Evolutionary conservation across 1,140 invertebrate genomes (phyloP).

Genomic region (Eueides isabella): DNA sequence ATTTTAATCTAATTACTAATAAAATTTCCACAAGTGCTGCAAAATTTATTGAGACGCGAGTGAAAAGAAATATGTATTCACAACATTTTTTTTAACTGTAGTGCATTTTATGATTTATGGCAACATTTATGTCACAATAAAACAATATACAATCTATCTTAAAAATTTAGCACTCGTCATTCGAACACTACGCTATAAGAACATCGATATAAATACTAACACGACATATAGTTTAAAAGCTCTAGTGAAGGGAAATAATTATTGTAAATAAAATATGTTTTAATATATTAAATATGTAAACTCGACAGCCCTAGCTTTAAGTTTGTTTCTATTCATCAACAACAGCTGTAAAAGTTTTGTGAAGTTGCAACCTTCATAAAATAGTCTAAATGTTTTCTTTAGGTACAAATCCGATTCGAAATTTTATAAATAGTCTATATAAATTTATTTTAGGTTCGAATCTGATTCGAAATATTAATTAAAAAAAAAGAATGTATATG

Average conservation of each 20-base stretch:
- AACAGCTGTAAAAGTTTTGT: no score
- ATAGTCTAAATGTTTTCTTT: no score
- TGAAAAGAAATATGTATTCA: not conserved
- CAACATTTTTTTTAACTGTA: not conserved
- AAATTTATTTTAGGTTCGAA: no score
- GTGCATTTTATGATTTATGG: conserved; percentile 2
- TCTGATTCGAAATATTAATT: not conserved
- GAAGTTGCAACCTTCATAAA: no score
- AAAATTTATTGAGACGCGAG: not conserved
- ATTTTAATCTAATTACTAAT: not conserved
- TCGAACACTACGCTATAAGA: conserved; percentile 43
- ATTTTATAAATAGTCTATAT: no score
- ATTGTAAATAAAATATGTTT: not conserved
- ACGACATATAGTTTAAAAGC: conserved; percentile 34
- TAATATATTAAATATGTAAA: not conserved
- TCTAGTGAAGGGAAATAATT: conserved; percentile 18
- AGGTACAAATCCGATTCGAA: no score
- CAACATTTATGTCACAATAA: not conserved
- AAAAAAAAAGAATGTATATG: no score
- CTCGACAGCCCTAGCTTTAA: no score
- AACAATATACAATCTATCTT: not conserved
- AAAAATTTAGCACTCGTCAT: not conserved
- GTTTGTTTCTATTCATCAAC: no score
- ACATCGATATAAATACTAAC: conserved; percentile 58
- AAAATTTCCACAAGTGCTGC: not conserved